Percentiles rank a stretch among this genome's conserved stretches.
These are phyloP conservation scores for Cynaeus angustus DNA, from an alignment of 2,888 invertebrate species.

Conservation along the genomic window DNA sequence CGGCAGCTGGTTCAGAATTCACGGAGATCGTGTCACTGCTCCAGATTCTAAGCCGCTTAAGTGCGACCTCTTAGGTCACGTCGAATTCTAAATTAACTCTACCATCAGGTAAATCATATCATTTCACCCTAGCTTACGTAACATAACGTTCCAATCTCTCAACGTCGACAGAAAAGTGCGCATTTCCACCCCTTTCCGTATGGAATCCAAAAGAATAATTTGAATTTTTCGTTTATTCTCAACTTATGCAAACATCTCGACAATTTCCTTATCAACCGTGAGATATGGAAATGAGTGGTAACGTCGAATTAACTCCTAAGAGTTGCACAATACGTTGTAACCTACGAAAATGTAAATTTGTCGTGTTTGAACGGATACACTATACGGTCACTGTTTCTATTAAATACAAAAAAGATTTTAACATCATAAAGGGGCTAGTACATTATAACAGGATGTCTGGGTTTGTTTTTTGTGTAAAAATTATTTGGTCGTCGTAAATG, in stretches of 20 bases:
- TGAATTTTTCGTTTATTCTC: slow-evolving; percentile 23
- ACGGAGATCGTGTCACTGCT: slow-evolving; percentile 24
- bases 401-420: no score
- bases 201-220: neutral
- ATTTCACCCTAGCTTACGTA: slow-evolving; percentile 15
- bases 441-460: no score
- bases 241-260: slow-evolving; percentile 25
- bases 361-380: no score
- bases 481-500: no score
- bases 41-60: slow-evolving; percentile 23
- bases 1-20: slow-evolving; percentile 29
- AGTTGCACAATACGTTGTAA: neutral
- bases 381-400: no score
- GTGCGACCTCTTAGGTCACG: slow-evolving; percentile 28
- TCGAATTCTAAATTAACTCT: slow-evolving; percentile 30
- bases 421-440: no score
- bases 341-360: neutral
- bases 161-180: slow-evolving; percentile 11
- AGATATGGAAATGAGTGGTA: slow-evolving; percentile 13
- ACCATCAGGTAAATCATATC: slow-evolving; percentile 16
- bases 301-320: slow-evolving; percentile 1
- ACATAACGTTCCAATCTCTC: neutral
- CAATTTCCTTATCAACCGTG: slow-evolving; percentile 18
- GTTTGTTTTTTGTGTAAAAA: no score
- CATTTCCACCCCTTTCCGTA: slow-evolving; percentile 3